Evolutionary conservation across 1,140 invertebrate genomes (phyloP).

Genomic region (Anoplophora glabripennis): DNA sequence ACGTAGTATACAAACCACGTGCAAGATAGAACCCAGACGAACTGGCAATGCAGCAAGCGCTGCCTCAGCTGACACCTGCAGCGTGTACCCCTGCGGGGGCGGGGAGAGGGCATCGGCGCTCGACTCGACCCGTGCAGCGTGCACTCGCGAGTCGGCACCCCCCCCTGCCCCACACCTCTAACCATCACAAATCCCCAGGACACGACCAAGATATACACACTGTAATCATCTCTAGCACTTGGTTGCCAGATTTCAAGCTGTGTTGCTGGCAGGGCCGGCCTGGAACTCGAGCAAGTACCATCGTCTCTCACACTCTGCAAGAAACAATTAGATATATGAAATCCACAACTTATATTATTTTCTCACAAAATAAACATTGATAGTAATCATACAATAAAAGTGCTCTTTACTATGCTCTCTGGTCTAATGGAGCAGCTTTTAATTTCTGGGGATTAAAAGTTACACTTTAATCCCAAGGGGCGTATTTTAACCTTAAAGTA

Average conservation of each 20-base stretch:
- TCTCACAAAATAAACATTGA: no score
- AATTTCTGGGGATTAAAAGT: no score
- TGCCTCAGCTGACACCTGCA: conserved; percentile 48
- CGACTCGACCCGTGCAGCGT: conserved; percentile 23
- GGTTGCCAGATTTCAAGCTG: conserved; percentile 34
- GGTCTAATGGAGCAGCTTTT: no score
- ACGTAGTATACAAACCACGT: no score
- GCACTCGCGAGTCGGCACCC: conserved; percentile 34
- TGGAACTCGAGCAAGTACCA: no score
- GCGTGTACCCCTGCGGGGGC: conserved; percentile 37
- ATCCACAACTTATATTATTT: no score
- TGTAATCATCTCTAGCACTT: conserved; percentile 28
- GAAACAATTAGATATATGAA: no score
- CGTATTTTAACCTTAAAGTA: no score
- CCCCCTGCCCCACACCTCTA: conserved; percentile 11
- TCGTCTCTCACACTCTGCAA: no score
- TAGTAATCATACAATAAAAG: no score
- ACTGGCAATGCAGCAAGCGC: conserved; percentile 37
- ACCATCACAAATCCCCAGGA: conserved; percentile 36
- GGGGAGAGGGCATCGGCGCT: conserved; percentile 23
- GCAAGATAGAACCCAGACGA: conserved; percentile 1
- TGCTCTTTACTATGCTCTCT: no score
- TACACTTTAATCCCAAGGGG: no score
- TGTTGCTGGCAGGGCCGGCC: conserved; percentile 7
- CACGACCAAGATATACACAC: conserved; percentile 42